Base-by-base conservation (phyloP, 2,797 vertebrate genomes). In the Psittacula echo region DNA sequence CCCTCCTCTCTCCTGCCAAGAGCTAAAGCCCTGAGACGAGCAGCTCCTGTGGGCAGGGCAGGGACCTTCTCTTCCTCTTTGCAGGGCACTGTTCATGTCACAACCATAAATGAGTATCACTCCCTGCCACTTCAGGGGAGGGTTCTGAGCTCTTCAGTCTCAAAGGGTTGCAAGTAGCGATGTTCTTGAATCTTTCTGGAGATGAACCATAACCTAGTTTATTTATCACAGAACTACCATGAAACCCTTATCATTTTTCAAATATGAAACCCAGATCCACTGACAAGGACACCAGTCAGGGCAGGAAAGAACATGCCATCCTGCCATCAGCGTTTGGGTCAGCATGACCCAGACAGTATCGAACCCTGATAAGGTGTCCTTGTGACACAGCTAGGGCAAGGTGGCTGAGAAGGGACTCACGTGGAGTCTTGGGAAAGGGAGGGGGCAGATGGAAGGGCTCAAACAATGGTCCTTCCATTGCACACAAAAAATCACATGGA, bases 171-270 rank as follows among this genome's bases (percentile, higher is more conserved):
- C 61, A 83, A 89, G 54, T 27, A 82, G 75, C 50, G 77, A 44
- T 85, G 68, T 71, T 82, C 61, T 61, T 61, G 29, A 82, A n/a
- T 74, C 47, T 41, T 74, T 64, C 62, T 66, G 56, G 54, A 94
- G 37, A 72, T 16, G 29, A 94, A 88, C 70, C 50, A 82, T 74
- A 66, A 72, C 70, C 71, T 93, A 92, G 66, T 92, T 89, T 83
- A 90, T 84, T 95, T 93, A 94, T 37, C 77, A 80, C 66, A 86
- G 65, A 74, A 32, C 42, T 90, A 95, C 76, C 85, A 81, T 4
- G 4, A 92, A 91, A 37, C 73, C 32, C 88, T 96, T 96, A 95
- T 96, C 89, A n/a, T 72, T 92, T 90, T 87, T 93, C 88, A 94
- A 76, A 83, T 95, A 88, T 24, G 74, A 96, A 90, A 78, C 32